These are phyloP conservation scores for Arion vulgaris DNA, from an alignment of 1,140 invertebrate species.

Conservation along the genomic window DNA sequence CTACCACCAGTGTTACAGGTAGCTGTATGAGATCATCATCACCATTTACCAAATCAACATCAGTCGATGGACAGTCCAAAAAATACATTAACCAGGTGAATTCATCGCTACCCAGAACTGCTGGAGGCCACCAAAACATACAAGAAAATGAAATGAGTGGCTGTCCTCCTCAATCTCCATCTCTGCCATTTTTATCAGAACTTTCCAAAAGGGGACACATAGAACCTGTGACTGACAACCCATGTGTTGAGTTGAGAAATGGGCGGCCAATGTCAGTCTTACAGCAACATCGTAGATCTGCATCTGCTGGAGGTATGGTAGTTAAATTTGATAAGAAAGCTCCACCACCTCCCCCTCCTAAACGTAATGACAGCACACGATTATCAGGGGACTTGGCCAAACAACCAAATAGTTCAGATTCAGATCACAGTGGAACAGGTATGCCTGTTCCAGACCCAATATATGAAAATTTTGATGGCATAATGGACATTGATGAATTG, in stretches of 20 bases:
- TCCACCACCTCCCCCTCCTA: conserved; percentile 65
- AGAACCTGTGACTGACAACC: conserved; percentile 20
- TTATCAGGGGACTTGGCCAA: conserved; percentile 48
- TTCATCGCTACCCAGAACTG: neutral
- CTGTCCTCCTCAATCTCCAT: conserved; percentile 36
- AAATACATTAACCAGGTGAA: neutral
- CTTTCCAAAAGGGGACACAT: conserved; percentile 38
- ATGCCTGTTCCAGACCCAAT: conserved; percentile 47
- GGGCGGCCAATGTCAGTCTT: conserved; percentile 30
- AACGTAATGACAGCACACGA: conserved; percentile 64
- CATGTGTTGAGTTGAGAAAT: conserved; percentile 35
- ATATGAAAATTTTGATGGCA: conserved; percentile 64
- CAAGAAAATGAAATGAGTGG: conserved; percentile 23
- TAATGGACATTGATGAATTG: conserved; percentile 66
- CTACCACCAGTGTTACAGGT: neutral
- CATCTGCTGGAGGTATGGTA: conserved; percentile 42
- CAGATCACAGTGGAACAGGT: conserved; percentile 47
- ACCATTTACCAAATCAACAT: conserved; percentile 1
- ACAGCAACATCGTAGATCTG: conserved; percentile 42
- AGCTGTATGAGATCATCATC: conserved; percentile 28
- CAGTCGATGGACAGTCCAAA: neutral
- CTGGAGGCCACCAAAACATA: neutral
- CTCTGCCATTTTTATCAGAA: conserved; percentile 51
- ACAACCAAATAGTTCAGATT: conserved; percentile 23
- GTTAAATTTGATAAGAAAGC: conserved; percentile 46